Evolutionary conservation across 2,888 invertebrate genomes (phyloP).

Genomic region (Hanleya hanleyi): DNA sequence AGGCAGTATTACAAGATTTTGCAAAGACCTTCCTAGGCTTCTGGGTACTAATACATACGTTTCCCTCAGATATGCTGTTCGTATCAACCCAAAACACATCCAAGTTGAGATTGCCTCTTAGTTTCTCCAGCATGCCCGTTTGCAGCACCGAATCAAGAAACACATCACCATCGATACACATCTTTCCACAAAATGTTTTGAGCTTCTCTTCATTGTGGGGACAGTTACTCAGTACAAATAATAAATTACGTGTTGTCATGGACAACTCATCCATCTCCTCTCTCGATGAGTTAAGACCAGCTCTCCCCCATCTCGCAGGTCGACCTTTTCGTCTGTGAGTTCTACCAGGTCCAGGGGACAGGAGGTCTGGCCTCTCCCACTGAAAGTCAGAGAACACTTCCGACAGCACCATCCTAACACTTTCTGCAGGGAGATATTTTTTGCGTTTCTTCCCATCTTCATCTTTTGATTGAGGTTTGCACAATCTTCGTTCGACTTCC

Average conservation of each 20-base stretch:
- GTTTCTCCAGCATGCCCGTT: constrained; percentile 45
- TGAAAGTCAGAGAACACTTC: constrained; percentile 59
- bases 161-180: constrained; percentile 58
- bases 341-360: constrained; percentile 53
- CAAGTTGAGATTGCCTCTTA: constrained; percentile 44
- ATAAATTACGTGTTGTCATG: constrained; percentile 32
- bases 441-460: not conserved
- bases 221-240: constrained; percentile 52
- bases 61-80: not conserved
- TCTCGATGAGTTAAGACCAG: not conserved
- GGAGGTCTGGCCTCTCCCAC: constrained; percentile 58
- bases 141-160: constrained; percentile 59
- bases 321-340: constrained; percentile 3
- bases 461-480: constrained; percentile 7
- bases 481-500: constrained; percentile 42
- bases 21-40: no score
- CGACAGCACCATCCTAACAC: constrained; percentile 49
- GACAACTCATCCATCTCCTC: not conserved
- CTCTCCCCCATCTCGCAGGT: not conserved
- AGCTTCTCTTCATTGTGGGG: constrained; percentile 45
- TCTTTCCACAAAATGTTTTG: constrained; percentile 54
- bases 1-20: no score
- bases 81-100: constrained; percentile 58
- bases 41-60: no score
- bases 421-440: constrained; percentile 32